Evolutionary conservation across 2,888 invertebrate species (phyloP).

Genomic region (Pseudoips prasinana): DNA sequence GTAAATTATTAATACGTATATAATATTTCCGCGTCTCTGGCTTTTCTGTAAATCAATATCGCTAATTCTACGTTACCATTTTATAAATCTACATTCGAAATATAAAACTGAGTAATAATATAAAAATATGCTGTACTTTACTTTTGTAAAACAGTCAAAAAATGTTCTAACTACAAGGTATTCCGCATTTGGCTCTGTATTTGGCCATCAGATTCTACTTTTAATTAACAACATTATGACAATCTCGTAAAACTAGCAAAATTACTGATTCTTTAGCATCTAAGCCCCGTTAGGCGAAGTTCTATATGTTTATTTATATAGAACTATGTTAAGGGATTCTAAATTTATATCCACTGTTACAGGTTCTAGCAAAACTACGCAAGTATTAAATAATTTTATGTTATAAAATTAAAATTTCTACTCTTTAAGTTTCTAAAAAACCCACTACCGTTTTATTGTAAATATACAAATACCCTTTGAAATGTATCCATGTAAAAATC

Average conservation of each 20-base stretch:
- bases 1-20: constrained; percentile 20
- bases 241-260: constrained; percentile 56
- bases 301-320: constrained; percentile 64
- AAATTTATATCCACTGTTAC: constrained; percentile 65
- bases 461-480: constrained; percentile 62
- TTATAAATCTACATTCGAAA: constrained; percentile 51
- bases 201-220: constrained; percentile 57
- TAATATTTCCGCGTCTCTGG: constrained; percentile 20
- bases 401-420: constrained; percentile 68
- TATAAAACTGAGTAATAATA: constrained; percentile 53
- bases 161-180: constrained; percentile 56
- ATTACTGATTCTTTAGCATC: constrained; percentile 72
- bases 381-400: constrained; percentile 57
- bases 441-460: constrained; percentile 70
- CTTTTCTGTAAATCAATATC: constrained; percentile 29
- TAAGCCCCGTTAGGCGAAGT: constrained; percentile 79
- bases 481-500: constrained; percentile 69
- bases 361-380: constrained; percentile 77
- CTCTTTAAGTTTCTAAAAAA: constrained; percentile 61
- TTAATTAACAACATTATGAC: constrained; percentile 51
- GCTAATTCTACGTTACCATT: constrained; percentile 49
- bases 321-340: constrained; percentile 68
- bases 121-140: constrained; percentile 50
- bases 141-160: constrained; percentile 52
- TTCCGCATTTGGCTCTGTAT: constrained; percentile 54